phyloP scores from a whole-genome alignment of 2,113 vertebrate species.

The Glaucomys volans region DNA sequence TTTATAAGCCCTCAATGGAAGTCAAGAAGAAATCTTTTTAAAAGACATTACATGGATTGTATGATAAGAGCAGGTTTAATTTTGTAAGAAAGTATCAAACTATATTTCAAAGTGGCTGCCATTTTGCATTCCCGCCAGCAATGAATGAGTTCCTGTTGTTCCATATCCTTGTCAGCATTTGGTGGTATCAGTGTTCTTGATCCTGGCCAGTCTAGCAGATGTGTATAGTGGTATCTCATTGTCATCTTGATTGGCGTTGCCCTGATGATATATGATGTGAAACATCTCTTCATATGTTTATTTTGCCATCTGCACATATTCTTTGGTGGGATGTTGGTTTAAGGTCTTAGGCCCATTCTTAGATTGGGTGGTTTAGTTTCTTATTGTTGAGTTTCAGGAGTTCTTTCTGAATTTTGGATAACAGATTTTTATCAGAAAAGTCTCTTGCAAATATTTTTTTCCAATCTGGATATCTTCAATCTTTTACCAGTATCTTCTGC shows the following conservation, averaged over 20 bases:
- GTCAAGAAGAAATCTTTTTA: neutral
- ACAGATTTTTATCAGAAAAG: neutral
- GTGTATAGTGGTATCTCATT: neutral
- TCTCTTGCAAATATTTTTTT: neutral
- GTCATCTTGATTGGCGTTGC: neutral
- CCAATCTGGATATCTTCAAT: neutral
- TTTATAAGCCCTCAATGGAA: neutral
- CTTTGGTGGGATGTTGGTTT: neutral
- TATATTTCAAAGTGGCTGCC: neutral
- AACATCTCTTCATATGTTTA: neutral
- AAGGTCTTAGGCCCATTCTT: neutral
- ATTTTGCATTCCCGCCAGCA: neutral
- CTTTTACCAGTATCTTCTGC: neutral
- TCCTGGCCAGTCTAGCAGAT: neutral
- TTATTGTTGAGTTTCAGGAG: neutral
- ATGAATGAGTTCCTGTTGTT: neutral
- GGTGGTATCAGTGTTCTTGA: neutral
- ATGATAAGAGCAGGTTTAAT: neutral
- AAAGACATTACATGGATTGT: neutral
- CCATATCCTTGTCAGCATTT: neutral
- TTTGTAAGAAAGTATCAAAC: neutral
- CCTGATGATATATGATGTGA: neutral
- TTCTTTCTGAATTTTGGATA: neutral
- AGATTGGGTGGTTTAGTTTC: neutral
- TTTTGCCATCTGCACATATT: neutral